Conservation (phyloP, 2,797 vertebrate genomes). For the Coendou prehensilis region DNA sequence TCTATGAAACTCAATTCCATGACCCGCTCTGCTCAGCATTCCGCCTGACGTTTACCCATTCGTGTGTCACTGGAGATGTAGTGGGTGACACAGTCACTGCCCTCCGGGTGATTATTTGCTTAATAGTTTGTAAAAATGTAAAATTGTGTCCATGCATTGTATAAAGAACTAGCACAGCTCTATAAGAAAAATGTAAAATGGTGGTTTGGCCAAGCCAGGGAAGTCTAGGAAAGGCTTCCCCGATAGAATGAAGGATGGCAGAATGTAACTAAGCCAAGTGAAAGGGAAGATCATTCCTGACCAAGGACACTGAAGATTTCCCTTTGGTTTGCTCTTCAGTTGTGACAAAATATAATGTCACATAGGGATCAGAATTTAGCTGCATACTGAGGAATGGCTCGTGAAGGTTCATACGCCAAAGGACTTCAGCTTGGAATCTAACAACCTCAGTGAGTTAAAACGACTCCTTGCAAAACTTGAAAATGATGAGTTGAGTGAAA, state of each 20-base stretch:
- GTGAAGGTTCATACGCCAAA: background rate
- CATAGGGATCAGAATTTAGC: background rate
- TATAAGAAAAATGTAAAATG: background rate
- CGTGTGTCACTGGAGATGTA: background rate
- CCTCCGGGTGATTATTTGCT: background rate
- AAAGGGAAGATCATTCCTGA: background rate
- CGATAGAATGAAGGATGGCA: background rate
- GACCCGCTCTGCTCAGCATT: background rate
- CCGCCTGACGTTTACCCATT: background rate
- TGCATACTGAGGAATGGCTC: background rate
- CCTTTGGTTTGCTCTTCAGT: background rate
- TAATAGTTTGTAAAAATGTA: slow-evolving; percentile 10
- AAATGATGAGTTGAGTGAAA: background rate
- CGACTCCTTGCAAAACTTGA: background rate
- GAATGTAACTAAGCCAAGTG: background rate
- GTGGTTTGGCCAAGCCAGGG: background rate
- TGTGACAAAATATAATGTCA: slow-evolving; percentile 27
- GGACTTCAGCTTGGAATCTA: background rate
- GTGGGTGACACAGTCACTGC: background rate
- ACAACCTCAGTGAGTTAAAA: slow-evolving; percentile 9
- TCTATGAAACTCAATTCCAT: background rate
- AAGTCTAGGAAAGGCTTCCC: background rate
- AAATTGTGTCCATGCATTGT: background rate
- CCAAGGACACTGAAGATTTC: background rate
- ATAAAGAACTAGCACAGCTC: background rate